Percentiles rank a stretch among this genome's conserved stretches.
Evolutionary conservation across 2,113 vertebrate genomes (phyloP).

Genomic region (Sander vitreus): DNA sequence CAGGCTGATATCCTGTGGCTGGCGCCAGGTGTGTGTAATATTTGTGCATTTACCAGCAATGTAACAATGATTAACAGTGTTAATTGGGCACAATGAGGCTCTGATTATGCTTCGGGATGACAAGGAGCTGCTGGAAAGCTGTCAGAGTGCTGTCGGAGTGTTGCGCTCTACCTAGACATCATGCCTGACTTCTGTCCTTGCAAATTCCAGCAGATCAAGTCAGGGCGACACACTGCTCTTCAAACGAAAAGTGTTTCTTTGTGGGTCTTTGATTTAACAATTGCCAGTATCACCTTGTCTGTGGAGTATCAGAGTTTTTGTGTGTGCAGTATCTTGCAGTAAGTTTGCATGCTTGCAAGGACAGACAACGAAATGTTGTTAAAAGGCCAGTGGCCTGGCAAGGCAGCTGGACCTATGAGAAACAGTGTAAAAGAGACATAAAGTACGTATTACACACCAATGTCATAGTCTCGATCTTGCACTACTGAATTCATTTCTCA

Average conservation of each 20-base stretch:
- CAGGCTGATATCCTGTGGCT: conserved; percentile 51
- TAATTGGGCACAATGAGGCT: conserved; percentile 70
- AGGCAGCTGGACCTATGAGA: neutral
- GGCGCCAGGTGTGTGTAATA: conserved; percentile 41
- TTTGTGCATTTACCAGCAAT: conserved; percentile 60
- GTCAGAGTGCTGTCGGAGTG: conserved; percentile 51
- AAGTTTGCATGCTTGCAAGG: neutral
- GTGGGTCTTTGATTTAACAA: conserved; percentile 7
- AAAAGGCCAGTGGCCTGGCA: neutral
- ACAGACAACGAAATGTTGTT: conserved; percentile 20
- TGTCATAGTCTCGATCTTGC: conserved; percentile 9
- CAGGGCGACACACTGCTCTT: conserved; percentile 33
- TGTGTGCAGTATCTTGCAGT: conserved; percentile 10
- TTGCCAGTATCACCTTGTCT: conserved; percentile 5
- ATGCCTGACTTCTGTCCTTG: conserved; percentile 48
- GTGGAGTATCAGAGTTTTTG: conserved; percentile 10
- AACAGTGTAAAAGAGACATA: conserved; percentile 14
- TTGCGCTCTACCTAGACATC: conserved; percentile 28
- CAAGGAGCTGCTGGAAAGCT: conserved; percentile 59
- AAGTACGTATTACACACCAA: conserved; percentile 30
- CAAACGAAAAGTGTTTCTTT: conserved; percentile 11
- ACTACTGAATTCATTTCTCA: conserved; percentile 22
- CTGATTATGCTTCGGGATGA: conserved; percentile 62
- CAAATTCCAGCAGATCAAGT: conserved; percentile 55
- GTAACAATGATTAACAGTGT: conserved; percentile 72